phyloP scores from a whole-genome alignment of 2,888 invertebrate genomes.

The Choreutis nemorana region DNA sequence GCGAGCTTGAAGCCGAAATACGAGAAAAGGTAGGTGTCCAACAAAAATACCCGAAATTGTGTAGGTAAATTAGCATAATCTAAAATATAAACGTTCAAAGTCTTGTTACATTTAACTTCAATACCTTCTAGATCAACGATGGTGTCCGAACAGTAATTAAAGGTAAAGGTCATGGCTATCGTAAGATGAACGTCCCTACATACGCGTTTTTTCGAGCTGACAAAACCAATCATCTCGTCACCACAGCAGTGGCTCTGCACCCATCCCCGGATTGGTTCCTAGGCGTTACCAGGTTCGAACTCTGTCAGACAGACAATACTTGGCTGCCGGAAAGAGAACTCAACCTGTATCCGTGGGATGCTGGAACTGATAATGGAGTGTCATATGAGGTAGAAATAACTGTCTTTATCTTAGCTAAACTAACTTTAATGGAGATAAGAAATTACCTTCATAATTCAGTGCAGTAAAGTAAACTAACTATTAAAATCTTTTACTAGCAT shows the following conservation, averaged over 20 bases:
- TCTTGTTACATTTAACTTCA: background rate
- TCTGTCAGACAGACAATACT: constrained; percentile 87
- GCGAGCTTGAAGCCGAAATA: constrained; percentile 40
- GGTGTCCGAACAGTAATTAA: constrained; percentile 49
- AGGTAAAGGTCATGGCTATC: constrained; percentile 49
- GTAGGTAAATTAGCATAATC: background rate
- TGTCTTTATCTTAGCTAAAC: too few relatives aligned
- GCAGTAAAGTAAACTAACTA: too few relatives aligned
- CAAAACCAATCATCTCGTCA: constrained; percentile 37
- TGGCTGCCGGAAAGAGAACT: constrained; percentile 86
- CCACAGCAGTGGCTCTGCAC: constrained; percentile 32
- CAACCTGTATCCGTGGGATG: constrained; percentile 94
- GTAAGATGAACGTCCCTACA: constrained; percentile 40
- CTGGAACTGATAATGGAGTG: constrained; percentile 93
- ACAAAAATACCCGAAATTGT: constrained; percentile 1
- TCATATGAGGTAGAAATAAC: constrained; percentile 79
- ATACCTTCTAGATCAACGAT: constrained; percentile 33
- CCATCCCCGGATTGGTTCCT: constrained; percentile 95
- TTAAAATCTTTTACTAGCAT: too few relatives aligned
- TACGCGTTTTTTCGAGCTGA: constrained; percentile 45
- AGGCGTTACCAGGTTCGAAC: constrained; percentile 87
- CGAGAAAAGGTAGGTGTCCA: constrained; percentile 34
- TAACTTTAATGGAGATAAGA: too few relatives aligned
- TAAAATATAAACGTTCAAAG: background rate
- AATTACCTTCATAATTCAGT: too few relatives aligned